These are phyloP conservation scores for Subacronicta megacephala DNA, from an alignment of 2,888 invertebrate genomes.

Conservation along the genomic window DNA sequence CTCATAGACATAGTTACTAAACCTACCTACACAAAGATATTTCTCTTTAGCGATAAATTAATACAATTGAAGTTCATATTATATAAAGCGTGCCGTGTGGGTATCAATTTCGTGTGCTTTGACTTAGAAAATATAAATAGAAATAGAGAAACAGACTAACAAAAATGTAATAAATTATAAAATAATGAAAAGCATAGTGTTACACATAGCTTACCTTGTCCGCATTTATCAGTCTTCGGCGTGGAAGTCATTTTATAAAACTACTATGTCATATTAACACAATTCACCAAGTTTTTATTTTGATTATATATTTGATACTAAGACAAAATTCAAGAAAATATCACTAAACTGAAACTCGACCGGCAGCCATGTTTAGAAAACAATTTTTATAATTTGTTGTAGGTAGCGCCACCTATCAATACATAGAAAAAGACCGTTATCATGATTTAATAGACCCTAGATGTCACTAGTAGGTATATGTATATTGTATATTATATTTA, in stretches of 20 bases:
- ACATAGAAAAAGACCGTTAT: too few species aligned
- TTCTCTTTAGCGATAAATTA: too few species aligned
- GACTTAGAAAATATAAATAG: constrained; percentile 49
- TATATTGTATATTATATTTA: too few species aligned
- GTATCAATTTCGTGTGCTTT: constrained; percentile 16
- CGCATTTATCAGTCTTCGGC: constrained; percentile 87
- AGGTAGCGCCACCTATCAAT: constrained; percentile 56
- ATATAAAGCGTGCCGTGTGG: neutral
- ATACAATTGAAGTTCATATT: too few species aligned
- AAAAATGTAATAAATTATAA: constrained; percentile 44
- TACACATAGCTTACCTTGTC: constrained; percentile 82
- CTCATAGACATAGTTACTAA: too few species aligned
- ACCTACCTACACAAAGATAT: too few species aligned
- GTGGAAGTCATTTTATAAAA: constrained; percentile 84
- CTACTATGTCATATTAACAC: constrained; percentile 82
- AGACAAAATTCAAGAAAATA: constrained; percentile 75
- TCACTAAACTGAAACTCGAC: constrained; percentile 78
- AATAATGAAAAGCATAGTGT: constrained; percentile 57
- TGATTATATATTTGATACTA: constrained; percentile 61
- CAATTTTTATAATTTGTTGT: constrained; percentile 59
- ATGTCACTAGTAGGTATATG: too few species aligned
- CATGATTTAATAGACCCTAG: too few species aligned
- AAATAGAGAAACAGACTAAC: constrained; percentile 48
- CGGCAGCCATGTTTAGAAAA: constrained; percentile 87
- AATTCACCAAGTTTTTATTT: constrained; percentile 57